Base-by-base conservation (phyloP, 2,888 invertebrate species). In the Siphonodentalium dalli region DNA sequence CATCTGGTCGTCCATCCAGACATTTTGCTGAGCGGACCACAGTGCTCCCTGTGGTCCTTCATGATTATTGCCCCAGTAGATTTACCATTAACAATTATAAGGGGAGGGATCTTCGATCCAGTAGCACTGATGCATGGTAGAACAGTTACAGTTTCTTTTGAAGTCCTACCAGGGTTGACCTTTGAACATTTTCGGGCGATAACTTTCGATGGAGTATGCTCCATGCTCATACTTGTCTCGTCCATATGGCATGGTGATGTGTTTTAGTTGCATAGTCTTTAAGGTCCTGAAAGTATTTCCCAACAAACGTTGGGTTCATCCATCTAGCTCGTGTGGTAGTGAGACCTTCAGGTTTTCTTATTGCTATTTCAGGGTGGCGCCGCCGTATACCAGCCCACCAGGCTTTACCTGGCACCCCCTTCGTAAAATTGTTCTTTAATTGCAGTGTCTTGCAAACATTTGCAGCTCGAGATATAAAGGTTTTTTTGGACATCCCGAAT, bases 1-100 rank as follows among this genome's bases (percentile, higher is more conserved):
- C 2, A 69, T 45, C 1, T 53, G 52, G 31, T 64, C 61, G 2
- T 44, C 39, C 54, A 69, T 68, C 63, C 66, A 69, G 1, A 59
- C 63, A 8, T 64, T 69, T 3, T 46, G 39, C 26, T 66, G 65
- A 42, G 37, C 64, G 13, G 46, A 42, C 61, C 60, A 66, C 1
- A 49, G 21, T 0, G 63, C 44, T 6, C 59, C 58, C 11, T 9
- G 13, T 11, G 65, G 64, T 1, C 54, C 54, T 6, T 62, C 52
- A 3, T 15, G 18, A 0, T 54, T 57, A 2, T 58, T 57, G 52
- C 50, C 28, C 28, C 49, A 3, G 33, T 4, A 3, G 64, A 61
- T 47, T 65, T 63, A 11, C 63, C 63, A 33, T 68, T 68, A 1
- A 59, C 62, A 8, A 65, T 57, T 5, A 62, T 41, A 3, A 64